Evolutionary conservation across 2,888 invertebrate genomes (phyloP).

Genomic region (Anorthoa munda): DNA sequence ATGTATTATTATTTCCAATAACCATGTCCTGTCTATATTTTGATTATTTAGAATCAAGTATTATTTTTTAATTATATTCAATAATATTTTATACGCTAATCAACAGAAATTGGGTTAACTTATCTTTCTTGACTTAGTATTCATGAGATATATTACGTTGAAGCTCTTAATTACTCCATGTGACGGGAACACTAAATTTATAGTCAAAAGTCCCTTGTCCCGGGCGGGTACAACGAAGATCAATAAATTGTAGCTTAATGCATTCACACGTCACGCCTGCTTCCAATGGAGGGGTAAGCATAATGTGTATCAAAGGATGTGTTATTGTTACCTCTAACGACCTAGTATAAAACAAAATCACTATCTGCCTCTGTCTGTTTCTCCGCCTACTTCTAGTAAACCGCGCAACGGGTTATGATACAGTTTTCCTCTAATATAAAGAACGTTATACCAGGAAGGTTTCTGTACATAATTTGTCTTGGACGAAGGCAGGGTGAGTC

Average conservation of each 20-base stretch:
- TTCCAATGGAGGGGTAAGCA: not conserved
- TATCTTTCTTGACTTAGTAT: not conserved
- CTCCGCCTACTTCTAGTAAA: no score
- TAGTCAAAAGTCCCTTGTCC: slow-evolving; percentile 53
- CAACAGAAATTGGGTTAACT: not conserved
- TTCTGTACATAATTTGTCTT: no score
- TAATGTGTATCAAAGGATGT: not conserved
- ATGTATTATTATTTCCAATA: not conserved
- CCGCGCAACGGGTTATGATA: no score
- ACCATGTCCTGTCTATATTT: no score
- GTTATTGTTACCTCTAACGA: not conserved
- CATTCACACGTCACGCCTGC: slow-evolving; percentile 37
- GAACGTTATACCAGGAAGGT: no score
- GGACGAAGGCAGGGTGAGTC: no score
- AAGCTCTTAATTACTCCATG: slow-evolving; percentile 52
- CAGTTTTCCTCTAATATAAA: no score
- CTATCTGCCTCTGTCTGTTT: no score
- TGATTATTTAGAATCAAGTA: not conserved
- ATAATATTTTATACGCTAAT: not conserved
- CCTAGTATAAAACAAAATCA: no score
- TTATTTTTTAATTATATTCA: not conserved
- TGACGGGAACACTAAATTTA: slow-evolving; percentile 57
- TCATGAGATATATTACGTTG: slow-evolving; percentile 29
- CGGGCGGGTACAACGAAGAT: slow-evolving; percentile 37
- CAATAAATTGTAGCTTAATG: slow-evolving; percentile 62